These are phyloP conservation scores for Pseudococcus longispinus DNA, from an alignment of 2,888 invertebrate species.

Conservation along the genomic window DNA sequence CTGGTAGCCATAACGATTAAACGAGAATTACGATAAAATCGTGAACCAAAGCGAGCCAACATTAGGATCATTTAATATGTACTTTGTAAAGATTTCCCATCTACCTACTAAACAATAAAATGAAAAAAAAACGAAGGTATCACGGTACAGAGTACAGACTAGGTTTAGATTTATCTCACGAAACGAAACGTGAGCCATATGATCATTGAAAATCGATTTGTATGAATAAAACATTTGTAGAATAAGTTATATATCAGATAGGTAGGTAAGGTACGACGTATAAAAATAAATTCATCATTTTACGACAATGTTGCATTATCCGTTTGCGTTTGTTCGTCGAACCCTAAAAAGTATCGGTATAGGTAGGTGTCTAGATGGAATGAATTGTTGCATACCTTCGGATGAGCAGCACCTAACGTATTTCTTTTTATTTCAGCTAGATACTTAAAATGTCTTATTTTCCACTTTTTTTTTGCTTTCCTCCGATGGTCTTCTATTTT, in stretches of 20 bases:
- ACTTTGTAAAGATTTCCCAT: background rate
- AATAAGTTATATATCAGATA: background rate
- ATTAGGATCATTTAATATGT: background rate
- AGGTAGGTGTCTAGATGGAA: background rate
- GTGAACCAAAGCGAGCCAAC: background rate
- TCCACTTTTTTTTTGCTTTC: background rate
- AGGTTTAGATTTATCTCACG: background rate
- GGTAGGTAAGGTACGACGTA: background rate
- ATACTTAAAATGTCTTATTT: background rate
- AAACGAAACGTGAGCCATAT: background rate
- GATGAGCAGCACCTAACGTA: background rate
- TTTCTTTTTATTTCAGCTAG: constrained; percentile 5
- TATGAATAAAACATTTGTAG: background rate
- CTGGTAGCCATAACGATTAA: too few species aligned
- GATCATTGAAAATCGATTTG: background rate
- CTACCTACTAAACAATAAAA: background rate
- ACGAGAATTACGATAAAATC: too few species aligned
- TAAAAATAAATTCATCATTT: background rate
- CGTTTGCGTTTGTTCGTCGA: background rate
- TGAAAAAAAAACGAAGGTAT: background rate
- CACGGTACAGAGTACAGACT: too few species aligned
- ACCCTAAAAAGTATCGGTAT: background rate
- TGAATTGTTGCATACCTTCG: background rate
- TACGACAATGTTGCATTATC: background rate
- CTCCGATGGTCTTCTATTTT: background rate